Evolutionary conservation across 2,888 invertebrate species (phyloP), one percentile per base, ranked within the genome.

Genomic region (Colostygia pectinataria): DNA sequence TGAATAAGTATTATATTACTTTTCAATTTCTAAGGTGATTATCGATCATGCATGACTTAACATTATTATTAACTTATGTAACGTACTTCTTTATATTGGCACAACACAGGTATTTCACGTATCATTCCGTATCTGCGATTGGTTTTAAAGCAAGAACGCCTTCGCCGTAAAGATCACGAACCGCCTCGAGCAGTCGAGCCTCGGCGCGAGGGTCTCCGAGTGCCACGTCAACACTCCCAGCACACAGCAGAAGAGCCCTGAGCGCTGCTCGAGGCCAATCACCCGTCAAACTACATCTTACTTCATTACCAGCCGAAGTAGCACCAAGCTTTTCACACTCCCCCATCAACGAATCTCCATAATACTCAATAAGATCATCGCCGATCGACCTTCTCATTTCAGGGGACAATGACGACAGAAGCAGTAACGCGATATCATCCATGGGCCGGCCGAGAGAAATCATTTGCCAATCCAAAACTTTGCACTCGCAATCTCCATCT

Each of bases 381-480:
- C 94, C 93, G 49, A 93, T 91, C 14, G 91, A 80, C 52, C 95
- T 91, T 43, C 95, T 91, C 57, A 95, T 76, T 66, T 94, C 93
- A 0, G 95, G 93, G 0, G 94, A 92, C 31, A 95, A 87, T 0
- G 95, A 95, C 53, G 95, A 95, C 4, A 94, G 86, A 36, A 95
- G 86, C 38, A 96, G 80, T 10, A 95, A 80, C 0, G 95, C 95
- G 5, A 96, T 91, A 71, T 96, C 96, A 74, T 95, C 95, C 72
- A 95, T 95, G 12, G 95, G 95, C 64, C 91, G 86, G 55, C 94
- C 94, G 55, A 94, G 92, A 1, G 95, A 95, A 34, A 95, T 94
- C 95, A 96, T 95, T 87, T 96, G 96, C 95, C 95, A 96, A 74
- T 96, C 95, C 31, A 96, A 81, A 36, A 95, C 94, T 43, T 93